Conservation (phyloP, 2,113 vertebrate genomes). For the Syrmaticus mikado region DNA sequence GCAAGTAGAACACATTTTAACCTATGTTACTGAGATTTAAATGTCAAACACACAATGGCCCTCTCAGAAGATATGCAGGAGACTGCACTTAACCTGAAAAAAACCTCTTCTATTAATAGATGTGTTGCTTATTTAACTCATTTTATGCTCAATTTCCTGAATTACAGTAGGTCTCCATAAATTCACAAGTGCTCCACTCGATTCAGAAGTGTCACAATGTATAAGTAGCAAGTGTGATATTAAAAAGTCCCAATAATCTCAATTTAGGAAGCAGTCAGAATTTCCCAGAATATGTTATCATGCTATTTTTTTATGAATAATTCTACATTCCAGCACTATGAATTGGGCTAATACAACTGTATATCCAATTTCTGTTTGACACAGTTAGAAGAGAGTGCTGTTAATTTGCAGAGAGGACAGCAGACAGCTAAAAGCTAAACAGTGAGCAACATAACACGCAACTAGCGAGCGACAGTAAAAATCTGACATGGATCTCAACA, state of each 20-base stretch:
- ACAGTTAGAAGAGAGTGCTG: neutral
- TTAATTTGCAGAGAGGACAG: neutral
- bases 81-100: neutral
- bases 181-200: neutral
- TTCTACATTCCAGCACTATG: neutral
- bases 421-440: neutral
- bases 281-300: neutral
- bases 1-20: neutral
- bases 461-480: neutral
- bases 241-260: neutral
- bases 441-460: rapidly evolving
- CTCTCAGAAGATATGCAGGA: neutral
- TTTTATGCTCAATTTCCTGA: neutral
- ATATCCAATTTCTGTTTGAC: neutral
- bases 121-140: neutral
- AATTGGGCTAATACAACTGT: neutral
- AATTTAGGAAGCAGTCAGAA: neutral
- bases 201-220: neutral
- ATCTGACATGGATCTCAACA: neutral
- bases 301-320: neutral
- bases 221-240: neutral
- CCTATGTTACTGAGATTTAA: neutral
- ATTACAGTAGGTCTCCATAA: neutral
- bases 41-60: neutral
- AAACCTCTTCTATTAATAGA: neutral